Conservation (phyloP, 2,113 vertebrate genomes). For the Microtus pennsylvanicus region DNA sequence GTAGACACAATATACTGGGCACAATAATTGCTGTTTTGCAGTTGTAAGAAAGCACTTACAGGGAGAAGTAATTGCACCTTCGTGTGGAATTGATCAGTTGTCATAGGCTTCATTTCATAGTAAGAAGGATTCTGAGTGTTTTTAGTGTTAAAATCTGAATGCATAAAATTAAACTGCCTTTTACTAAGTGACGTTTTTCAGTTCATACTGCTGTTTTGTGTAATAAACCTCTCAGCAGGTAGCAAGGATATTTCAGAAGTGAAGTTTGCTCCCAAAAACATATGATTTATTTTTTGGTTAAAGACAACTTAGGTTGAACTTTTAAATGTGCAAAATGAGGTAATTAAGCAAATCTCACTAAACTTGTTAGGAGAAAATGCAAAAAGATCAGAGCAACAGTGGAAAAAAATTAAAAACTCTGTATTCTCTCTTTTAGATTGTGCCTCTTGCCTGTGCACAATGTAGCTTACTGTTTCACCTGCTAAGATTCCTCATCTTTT, state of each 20-base stretch:
- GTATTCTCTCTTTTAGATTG: not conserved
- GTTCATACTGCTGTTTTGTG: not conserved
- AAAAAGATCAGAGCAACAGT: not conserved
- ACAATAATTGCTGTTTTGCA: slow-evolving; percentile 14
- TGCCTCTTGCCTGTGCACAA: too few relatives aligned
- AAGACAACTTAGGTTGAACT: not conserved
- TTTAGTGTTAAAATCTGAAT: slow-evolving; percentile 31
- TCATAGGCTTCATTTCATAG: slow-evolving; percentile 24
- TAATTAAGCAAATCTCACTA: not conserved
- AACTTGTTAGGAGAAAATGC: not conserved
- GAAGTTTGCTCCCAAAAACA: not conserved
- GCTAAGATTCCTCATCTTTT: not conserved
- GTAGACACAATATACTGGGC: not conserved
- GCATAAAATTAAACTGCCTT: slow-evolving; percentile 35
- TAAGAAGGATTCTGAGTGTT: slow-evolving; percentile 23
- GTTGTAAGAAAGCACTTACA: not conserved
- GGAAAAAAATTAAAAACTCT: not conserved
- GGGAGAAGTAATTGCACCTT: slow-evolving; percentile 36
- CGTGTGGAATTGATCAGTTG: slow-evolving; percentile 4
- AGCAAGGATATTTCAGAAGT: not conserved
- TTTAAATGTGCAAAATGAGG: not conserved
- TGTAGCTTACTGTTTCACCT: not conserved
- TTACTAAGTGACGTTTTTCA: slow-evolving; percentile 31
- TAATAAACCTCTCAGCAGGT: not conserved
- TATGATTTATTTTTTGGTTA: slow-evolving; percentile 6